A percentile compares a stretch with the other conserved stretches of the same genome.
phyloP scores from a whole-genome alignment of 2,113 vertebrate genomes.

The Silurus meridionalis region DNA sequence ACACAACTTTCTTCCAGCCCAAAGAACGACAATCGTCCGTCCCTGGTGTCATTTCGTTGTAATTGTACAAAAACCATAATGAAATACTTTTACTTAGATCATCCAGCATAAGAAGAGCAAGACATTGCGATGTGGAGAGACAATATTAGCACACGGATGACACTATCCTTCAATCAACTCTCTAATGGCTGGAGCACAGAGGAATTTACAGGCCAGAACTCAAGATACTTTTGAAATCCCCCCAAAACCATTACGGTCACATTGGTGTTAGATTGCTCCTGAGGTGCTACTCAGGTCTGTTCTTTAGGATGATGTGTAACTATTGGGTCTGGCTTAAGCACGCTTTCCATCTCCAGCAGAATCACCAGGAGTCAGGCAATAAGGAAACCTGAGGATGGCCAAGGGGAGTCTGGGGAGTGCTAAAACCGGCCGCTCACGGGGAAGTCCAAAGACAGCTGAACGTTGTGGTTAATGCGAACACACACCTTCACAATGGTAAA shows the following conservation, averaged over 20 bases:
- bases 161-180: neutral
- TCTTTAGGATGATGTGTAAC: constrained; percentile 78
- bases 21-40: constrained; percentile 48
- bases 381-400: constrained; percentile 66
- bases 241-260: constrained; percentile 62
- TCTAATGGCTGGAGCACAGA: constrained; percentile 1
- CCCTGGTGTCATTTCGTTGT: constrained; percentile 53
- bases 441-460: constrained; percentile 76
- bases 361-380: constrained; percentile 60
- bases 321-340: constrained; percentile 63
- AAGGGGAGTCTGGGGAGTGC: constrained; percentile 66
- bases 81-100: constrained; percentile 49
- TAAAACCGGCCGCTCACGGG: constrained; percentile 68
- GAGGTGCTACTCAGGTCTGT: constrained; percentile 65
- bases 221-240: constrained; percentile 38
- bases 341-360: constrained; percentile 65
- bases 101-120: constrained; percentile 8
- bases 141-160: neutral
- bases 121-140: neutral
- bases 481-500: constrained; percentile 77
- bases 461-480: constrained; percentile 79
- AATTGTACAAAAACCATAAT: constrained; percentile 51
- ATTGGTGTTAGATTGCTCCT: constrained; percentile 69
- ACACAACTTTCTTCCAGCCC: constrained; percentile 26
- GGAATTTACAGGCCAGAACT: constrained; percentile 37